These are phyloP conservation scores for Anoura caudifer DNA, from an alignment of 2,113 vertebrate species.

Conservation along the genomic window DNA sequence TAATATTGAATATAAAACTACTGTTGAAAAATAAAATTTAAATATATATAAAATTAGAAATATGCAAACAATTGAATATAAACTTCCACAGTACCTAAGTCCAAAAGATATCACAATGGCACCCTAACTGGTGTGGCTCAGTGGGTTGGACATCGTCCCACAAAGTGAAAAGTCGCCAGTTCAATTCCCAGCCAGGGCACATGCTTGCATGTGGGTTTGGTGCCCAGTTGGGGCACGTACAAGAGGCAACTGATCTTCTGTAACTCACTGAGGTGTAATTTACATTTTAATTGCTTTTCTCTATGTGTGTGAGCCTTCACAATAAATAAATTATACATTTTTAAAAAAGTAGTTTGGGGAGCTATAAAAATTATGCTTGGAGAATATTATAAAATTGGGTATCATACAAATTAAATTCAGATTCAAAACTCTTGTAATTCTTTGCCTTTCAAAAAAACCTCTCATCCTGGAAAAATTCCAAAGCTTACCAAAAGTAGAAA, in stretches of 20 bases:
- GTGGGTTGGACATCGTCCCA: no score
- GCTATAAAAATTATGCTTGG: neutral
- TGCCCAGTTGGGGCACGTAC: no score
- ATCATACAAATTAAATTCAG: conserved; percentile 9
- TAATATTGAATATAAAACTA: neutral
- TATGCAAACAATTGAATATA: neutral
- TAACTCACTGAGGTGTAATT: neutral
- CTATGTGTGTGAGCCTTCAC: neutral
- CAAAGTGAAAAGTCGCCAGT: no score
- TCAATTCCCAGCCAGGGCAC: no score
- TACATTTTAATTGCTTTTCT: neutral
- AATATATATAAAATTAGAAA: neutral
- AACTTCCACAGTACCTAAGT: neutral
- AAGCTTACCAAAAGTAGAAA: neutral
- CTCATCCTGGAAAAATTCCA: neutral
- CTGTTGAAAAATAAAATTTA: neutral
- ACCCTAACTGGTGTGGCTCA: no score
- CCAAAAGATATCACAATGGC: neutral
- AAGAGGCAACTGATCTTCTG: no score
- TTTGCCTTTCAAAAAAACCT: neutral
- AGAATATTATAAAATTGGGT: neutral
- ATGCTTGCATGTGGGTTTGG: no score
- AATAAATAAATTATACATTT: neutral
- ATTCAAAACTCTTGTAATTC: neutral
- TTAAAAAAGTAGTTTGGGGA: neutral